Base-by-base conservation (phyloP, 1,140 invertebrate species). In the Drosophila sucinea region DNA sequence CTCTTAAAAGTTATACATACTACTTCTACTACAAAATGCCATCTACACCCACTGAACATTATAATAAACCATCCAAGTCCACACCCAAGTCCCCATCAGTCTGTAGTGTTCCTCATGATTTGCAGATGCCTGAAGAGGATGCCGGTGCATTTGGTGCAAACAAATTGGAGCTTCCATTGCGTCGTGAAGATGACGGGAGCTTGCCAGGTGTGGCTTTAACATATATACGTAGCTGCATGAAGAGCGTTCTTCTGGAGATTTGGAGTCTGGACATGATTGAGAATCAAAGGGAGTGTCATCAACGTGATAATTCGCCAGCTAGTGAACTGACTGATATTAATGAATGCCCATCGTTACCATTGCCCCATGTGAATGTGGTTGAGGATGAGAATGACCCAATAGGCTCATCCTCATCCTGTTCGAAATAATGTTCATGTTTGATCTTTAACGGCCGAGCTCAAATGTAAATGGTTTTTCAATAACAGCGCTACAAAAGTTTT, bases 211-310 rank as follows among this genome's bases (percentile, higher is more conserved):
- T 54, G 8, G 51, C 61, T 51, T 10, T 73, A 8, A 54, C 40
- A 1, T 73, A 63, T 54, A 73, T 70, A 57, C 51, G 67, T 1
- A 70, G 54, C 54, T 70, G 67, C 38, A 57, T 70, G 61, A 40
- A 63, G 40, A 62, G 62, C 29, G 63, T 56, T 40, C 41, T 73
- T 25, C 38, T 38, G 35, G 35, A 73, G 38, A 68, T 73, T 11
- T 73, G 70, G 66, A 73, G 70, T 51, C 32, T 35, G 23, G 70
- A 73, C 8, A 25, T 68, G 17, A 63, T 69, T 2, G 70, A 73
- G 54, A 68, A 44, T 7, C 51, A 51, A 11, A 54, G 70, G 3
- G 67, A 63, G 33, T 66, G 60, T 40, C 70, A 63, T 10, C 66
- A 73, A n/a, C 66, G 54, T 10, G 40, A 33, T 27, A 69, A 73